A percentile compares a stretch with the other conserved stretches of the same genome.
These are phyloP conservation scores for Axis porcinus DNA, from an alignment of 2,113 vertebrate species.

Conservation along the genomic window DNA sequence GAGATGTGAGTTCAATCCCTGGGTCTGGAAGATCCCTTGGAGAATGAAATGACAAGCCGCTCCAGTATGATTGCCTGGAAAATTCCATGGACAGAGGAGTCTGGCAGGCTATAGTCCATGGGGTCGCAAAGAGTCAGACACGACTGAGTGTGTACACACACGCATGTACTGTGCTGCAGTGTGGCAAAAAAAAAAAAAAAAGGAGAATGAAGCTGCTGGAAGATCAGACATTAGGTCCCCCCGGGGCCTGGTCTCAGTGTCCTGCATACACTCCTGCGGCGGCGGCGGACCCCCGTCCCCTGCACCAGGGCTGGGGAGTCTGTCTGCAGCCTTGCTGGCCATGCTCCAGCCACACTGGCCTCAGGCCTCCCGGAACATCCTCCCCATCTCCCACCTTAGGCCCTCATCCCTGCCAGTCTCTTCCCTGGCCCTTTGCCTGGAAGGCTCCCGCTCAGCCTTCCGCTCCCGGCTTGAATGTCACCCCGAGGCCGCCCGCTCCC, in stretches of 20 bases:
- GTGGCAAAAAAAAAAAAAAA: not conserved
- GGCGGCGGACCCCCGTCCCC: rapidly evolving
- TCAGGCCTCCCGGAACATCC: rapidly evolving
- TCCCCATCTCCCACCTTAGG: not conserved
- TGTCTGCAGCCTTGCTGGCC: not conserved
- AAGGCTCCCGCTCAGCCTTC: not conserved
- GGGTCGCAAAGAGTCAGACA: no score
- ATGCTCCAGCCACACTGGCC: not conserved
- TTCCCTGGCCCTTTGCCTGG: not conserved
- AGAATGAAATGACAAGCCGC: not conserved
- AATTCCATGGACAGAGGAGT: no score
- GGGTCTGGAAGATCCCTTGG: not conserved
- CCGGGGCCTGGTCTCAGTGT: not conserved
- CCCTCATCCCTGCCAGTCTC: not conserved
- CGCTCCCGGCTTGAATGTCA: not conserved
- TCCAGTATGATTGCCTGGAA: not conserved
- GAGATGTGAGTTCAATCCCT: not conserved
- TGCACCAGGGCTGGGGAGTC: not conserved
- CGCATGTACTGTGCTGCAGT: no score
- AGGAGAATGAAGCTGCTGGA: not conserved
- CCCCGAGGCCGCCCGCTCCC: no score
- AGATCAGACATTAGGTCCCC: not conserved
- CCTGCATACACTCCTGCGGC: not conserved
- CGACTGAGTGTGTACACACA: no score
- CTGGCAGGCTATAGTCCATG: no score